A percentile compares a stretch with the other conserved stretches of the same genome.
These are phyloP conservation scores for Cheiracanthium punctorium DNA, from an alignment of 2,888 invertebrate species.

Conservation along the genomic window DNA sequence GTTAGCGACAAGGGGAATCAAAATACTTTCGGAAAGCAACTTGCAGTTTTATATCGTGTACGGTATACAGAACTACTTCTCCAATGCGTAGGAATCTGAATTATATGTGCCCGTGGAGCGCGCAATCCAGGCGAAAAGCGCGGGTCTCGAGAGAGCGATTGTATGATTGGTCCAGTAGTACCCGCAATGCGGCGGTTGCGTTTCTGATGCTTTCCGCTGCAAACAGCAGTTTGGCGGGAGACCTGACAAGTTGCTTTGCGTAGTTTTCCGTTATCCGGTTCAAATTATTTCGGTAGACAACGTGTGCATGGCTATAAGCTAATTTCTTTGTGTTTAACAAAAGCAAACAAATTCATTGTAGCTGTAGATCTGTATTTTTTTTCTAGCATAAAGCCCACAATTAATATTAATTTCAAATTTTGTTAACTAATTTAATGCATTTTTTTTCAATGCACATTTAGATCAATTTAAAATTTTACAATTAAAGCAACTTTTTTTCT, in stretches of 20 bases:
- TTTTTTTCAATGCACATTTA: too few relatives aligned
- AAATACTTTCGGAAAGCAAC: not conserved
- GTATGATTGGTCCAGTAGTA: conserved; percentile 53
- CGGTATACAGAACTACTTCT: conserved; percentile 45
- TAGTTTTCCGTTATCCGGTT: conserved; percentile 13
- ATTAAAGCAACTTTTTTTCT: too few relatives aligned
- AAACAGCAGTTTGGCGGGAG: conserved; percentile 42
- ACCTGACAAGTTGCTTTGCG: conserved; percentile 38
- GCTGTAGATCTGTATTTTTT: too few relatives aligned
- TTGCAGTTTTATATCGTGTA: conserved; percentile 33
- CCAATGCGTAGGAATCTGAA: conserved; percentile 41
- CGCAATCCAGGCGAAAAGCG: conserved; percentile 55
- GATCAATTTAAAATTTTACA: too few relatives aligned
- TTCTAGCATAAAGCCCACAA: too few relatives aligned
- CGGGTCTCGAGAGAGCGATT: conserved; percentile 22
- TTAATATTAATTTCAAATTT: too few relatives aligned
- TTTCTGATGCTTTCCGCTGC: conserved; percentile 35
- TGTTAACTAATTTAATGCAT: too few relatives aligned
- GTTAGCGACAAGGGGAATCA: not conserved
- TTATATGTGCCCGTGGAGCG: conserved; percentile 31
- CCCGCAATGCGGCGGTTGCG: conserved; percentile 56
- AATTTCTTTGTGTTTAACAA: too few relatives aligned
- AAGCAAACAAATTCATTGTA: too few relatives aligned
- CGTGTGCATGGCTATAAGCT: too few relatives aligned
- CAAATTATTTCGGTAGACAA: not conserved